Conservation (phyloP, 2,113 vertebrate species). For the Caranx ignobilis region DNA sequence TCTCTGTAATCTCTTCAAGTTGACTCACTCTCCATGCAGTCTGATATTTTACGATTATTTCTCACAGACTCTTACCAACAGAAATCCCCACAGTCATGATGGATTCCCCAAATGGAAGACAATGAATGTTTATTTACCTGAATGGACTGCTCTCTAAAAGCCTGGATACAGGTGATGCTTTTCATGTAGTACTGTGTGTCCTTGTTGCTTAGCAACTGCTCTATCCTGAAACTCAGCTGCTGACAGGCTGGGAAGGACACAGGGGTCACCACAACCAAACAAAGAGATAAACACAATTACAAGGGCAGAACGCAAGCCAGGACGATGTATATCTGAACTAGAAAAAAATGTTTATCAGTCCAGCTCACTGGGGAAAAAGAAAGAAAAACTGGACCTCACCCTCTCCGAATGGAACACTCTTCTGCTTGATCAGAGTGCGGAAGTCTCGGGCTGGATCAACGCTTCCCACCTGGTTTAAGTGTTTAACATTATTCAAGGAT, state of each 20-base stretch:
- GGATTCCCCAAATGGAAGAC: conserved; percentile 24
- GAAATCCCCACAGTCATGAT: conserved; percentile 7
- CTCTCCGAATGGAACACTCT: conserved; percentile 88
- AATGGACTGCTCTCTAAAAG: conserved; percentile 91
- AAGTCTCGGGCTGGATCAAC: conserved; percentile 92
- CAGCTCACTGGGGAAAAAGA: not conserved
- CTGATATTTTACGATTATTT: conserved; percentile 17
- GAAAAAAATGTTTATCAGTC: not conserved
- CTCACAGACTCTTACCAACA: not conserved
- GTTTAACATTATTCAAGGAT: conserved; percentile 3
- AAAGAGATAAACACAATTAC: conserved; percentile 60
- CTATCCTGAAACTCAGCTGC: conserved; percentile 90
- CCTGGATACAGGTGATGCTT: conserved; percentile 90
- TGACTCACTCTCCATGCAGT: conserved; percentile 33
- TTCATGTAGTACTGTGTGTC: conserved; percentile 91
- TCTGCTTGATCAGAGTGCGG: conserved; percentile 86
- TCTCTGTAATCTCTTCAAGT: conserved; percentile 31
- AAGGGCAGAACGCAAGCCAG: conserved; percentile 34
- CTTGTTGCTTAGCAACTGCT: conserved; percentile 93
- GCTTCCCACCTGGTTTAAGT: conserved; percentile 91
- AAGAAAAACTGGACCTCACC: conserved; percentile 82
- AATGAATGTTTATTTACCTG: conserved; percentile 85
- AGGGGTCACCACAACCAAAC: conserved; percentile 68
- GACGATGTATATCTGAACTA: not conserved
- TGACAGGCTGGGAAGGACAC: conserved; percentile 87